phyloP scores from a whole-genome alignment of 2,113 vertebrate species.

The Dasyornis broadbenti region DNA sequence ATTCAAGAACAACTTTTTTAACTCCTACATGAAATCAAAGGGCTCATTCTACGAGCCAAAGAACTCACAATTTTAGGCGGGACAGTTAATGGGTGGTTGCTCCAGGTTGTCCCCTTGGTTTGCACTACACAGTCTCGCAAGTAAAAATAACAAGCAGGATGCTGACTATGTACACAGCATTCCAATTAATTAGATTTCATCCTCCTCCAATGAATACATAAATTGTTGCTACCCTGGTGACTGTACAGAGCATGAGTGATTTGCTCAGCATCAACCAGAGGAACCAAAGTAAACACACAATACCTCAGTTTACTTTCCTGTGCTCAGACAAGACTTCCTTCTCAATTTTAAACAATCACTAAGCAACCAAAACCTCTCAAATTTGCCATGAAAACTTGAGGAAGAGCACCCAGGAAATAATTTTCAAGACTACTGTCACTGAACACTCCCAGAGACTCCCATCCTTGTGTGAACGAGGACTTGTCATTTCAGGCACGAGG shows the following conservation, averaged over 20 bases:
- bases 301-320: neutral
- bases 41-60: constrained; percentile 57
- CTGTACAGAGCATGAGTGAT: neutral
- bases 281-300: neutral
- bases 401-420: neutral
- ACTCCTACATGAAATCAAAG: constrained; percentile 63
- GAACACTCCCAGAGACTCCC: neutral
- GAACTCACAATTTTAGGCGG: neutral
- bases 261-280: neutral
- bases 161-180: neutral
- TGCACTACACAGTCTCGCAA: neutral
- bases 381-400: neutral
- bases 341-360: neutral
- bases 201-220: neutral
- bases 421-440: neutral
- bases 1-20: constrained; percentile 61
- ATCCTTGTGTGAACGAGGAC: neutral
- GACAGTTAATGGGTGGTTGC: constrained; percentile 10
- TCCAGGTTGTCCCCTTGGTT: neutral
- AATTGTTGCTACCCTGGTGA: neutral
- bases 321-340: neutral
- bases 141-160: constrained; percentile 31
- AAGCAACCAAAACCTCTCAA: neutral
- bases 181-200: constrained; percentile 19
- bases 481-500: neutral